Evolutionary conservation across 1,140 invertebrate genomes (phyloP), one percentile per base, ranked within the genome.

Genomic region (Bombus sylvicola): DNA sequence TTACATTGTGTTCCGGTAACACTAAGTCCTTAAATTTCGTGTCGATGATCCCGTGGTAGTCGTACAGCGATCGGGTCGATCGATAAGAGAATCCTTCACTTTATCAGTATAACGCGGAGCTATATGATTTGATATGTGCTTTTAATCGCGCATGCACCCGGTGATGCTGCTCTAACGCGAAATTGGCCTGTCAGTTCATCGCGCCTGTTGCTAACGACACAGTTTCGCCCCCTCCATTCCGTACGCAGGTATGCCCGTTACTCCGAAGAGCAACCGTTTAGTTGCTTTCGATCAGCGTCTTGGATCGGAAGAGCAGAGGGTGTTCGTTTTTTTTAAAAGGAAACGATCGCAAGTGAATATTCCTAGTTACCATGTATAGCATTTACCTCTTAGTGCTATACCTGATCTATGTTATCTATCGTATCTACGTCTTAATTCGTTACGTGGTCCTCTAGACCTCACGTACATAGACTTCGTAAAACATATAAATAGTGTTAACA

Each of bases 181-280:
- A 84, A 84, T 77, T 84, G 66, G 64, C 59, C 75, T 71, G 64
- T 59, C 82, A 59, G 82, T 71, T 78, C 3, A 59, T 78, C 47
- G 82, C 64, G 74, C 83, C 76, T 84, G 83, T 84, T 84, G 76
- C 83, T 84, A 53, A 84, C 47, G 66, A 62, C 75, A 71, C 37
- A 31, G 47, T 57, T 71, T 57, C 74, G 8, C 34, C 75, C 64
- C 62, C 80, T 82, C 81, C 31, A 47, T 72, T 53, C 12, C 3
- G 53, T 25, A 83, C 66, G 68, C 47, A 82, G 64, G 22, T 82
- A 72, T 82, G 72, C 80, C 59, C 68, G 79, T 82, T 86, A 83
- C 73, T 66, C 28, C 12, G 41, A 47, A 25, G 59, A 57, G 73
- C 37, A 71, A 82, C 39, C 66, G 47, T 81, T 76, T 77, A 83